A percentile compares a stretch with the other conserved stretches of the same genome.
Evolutionary conservation across 2,888 invertebrate genomes (phyloP).

Genomic region (Mellilla xanthometata): DNA sequence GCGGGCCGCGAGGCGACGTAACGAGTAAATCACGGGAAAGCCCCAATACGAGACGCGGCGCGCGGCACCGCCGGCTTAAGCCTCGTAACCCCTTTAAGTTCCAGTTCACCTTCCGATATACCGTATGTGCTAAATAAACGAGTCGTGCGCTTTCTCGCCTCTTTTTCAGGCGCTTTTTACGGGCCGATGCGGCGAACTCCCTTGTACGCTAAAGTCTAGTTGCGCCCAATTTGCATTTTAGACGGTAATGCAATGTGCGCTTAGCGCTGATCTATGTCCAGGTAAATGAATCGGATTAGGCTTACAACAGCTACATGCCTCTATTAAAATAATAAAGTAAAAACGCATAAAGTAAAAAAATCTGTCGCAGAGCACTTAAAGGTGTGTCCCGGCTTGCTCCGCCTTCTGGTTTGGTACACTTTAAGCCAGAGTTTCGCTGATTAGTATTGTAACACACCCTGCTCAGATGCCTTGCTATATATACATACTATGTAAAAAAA

Average conservation of each 20-base stretch:
- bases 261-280: constrained; percentile 1
- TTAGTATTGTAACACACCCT: no score
- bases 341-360: no score
- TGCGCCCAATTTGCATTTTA: constrained; percentile 16
- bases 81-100: constrained; percentile 68
- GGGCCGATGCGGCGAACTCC: constrained; percentile 24
- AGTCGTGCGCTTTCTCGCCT: constrained; percentile 40
- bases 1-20: constrained; percentile 60
- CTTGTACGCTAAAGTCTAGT: constrained; percentile 16
- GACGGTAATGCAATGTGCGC: constrained; percentile 8
- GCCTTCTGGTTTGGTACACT: no score
- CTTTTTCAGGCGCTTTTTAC: constrained; percentile 35
- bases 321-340: no score
- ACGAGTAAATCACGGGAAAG: constrained; percentile 77
- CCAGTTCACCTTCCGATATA: constrained; percentile 58
- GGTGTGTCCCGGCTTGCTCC: no score
- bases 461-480: no score
- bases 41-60: constrained; percentile 66
- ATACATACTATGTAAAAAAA: no score
- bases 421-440: no score
- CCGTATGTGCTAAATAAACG: constrained; percentile 55
- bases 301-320: no score
- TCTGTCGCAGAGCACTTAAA: no score
- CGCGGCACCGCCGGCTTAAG: constrained; percentile 56
- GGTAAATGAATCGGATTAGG: no score